Conservation (phyloP, 1,140 invertebrate genomes). For the Microvelia longipes region DNA sequence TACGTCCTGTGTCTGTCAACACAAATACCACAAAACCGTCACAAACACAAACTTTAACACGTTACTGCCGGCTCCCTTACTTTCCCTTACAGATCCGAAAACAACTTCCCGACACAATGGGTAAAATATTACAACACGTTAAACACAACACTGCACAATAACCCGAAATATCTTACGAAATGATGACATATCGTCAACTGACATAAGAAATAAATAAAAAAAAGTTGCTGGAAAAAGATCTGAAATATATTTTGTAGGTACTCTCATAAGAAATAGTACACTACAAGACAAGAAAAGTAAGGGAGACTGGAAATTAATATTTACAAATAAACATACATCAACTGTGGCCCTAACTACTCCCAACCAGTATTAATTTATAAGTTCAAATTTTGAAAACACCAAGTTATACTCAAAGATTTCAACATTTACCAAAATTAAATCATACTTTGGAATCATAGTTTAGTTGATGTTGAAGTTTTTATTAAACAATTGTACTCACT, state of each 20-base stretch:
- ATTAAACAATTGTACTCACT: no score
- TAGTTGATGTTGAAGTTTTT: no score
- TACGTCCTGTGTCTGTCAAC: slow-evolving; percentile 41
- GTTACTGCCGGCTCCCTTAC: slow-evolving; percentile 21
- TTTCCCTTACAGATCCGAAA: not conserved
- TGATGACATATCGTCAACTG: not conserved
- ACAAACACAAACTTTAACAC: slow-evolving; percentile 19
- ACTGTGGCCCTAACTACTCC: not conserved
- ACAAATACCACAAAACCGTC: slow-evolving; percentile 20
- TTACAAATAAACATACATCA: not conserved
- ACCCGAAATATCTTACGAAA: no score
- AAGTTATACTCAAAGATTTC: no score
- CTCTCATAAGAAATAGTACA: not conserved
- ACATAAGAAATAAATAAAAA: not conserved
- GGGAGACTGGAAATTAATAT: not conserved
- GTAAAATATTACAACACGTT: no score
- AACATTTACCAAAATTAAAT: no score
- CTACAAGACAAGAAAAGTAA: not conserved
- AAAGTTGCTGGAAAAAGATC: not conserved
- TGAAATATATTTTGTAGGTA: not conserved
- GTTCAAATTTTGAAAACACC: no score
- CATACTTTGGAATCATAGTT: no score
- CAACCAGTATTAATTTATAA: no score
- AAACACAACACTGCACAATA: no score
- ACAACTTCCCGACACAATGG: no score